Conservation (phyloP, 1,140 invertebrate genomes). For the Neocloeon triangulifer region DNA sequence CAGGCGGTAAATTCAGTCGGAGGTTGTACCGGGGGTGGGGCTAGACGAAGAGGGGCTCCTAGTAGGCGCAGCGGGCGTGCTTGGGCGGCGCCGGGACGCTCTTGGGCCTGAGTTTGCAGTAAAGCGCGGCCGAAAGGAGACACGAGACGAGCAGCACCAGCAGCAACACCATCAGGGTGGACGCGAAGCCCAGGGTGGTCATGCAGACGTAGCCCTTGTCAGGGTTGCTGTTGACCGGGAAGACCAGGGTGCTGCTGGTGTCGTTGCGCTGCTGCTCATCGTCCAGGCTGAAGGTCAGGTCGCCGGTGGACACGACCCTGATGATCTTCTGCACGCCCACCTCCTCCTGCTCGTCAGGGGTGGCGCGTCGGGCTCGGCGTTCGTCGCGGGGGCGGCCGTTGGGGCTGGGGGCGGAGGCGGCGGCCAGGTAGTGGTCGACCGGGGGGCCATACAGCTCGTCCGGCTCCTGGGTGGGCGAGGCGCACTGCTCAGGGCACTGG, state of each 20-base stretch:
- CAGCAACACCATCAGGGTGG: slow-evolving; percentile 56
- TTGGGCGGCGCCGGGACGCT: slow-evolving; percentile 8
- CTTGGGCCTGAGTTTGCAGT: slow-evolving; percentile 30
- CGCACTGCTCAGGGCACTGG: slow-evolving; percentile 74
- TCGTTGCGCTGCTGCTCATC: slow-evolving; percentile 24
- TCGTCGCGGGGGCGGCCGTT: slow-evolving; percentile 48
- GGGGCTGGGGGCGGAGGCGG: slow-evolving; percentile 15
- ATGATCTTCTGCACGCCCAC: slow-evolving; percentile 65
- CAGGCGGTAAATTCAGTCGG: neutral
- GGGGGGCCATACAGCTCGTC: slow-evolving; percentile 22
- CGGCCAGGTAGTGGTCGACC: slow-evolving; percentile 14
- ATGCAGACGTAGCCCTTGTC: slow-evolving; percentile 54
- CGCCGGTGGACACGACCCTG: slow-evolving; percentile 63
- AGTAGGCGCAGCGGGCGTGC: slow-evolving; percentile 25
- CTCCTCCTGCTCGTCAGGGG: slow-evolving; percentile 39
- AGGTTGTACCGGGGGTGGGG: too few relatives aligned
- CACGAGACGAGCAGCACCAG: slow-evolving; percentile 60
- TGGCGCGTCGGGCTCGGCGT: slow-evolving; percentile 34
- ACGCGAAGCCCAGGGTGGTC: slow-evolving; percentile 73
- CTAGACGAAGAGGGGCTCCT: slow-evolving; percentile 8
- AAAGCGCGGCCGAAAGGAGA: slow-evolving; percentile 56
- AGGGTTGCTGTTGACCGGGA: slow-evolving; percentile 15
- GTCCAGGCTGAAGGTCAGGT: slow-evolving; percentile 56
- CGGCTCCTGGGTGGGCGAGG: slow-evolving; percentile 19
- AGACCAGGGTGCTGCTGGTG: neutral